A percentile compares a stretch with the other conserved stretches of the same genome.
Evolutionary conservation across 1,140 invertebrate species (phyloP).

Genomic region (Dolichoris vasculosae): DNA sequence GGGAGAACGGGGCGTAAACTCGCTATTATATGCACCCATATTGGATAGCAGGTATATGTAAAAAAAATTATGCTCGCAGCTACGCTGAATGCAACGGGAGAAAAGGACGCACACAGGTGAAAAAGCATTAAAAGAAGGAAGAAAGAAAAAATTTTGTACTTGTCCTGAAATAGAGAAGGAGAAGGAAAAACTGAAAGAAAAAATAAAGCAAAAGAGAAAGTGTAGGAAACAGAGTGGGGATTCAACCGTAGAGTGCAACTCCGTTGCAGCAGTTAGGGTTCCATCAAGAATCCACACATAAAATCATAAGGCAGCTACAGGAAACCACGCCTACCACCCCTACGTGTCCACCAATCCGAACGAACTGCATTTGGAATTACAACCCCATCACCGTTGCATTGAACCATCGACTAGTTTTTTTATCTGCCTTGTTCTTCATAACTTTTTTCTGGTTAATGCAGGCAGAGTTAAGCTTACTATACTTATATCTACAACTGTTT

Average conservation of each 20-base stretch:
- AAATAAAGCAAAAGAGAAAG: background rate
- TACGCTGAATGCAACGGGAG: background rate
- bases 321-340: constrained; percentile 72
- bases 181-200: background rate
- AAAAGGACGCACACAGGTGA: background rate
- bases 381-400: constrained; percentile 52
- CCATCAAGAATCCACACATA: constrained; percentile 68
- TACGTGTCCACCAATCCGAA: constrained; percentile 64
- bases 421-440: background rate
- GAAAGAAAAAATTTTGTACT: background rate
- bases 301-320: constrained; percentile 67
- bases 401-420: constrained; percentile 55
- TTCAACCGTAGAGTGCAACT: constrained; percentile 35
- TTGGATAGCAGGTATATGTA: background rate
- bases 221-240: background rate
- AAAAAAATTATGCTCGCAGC: no score
- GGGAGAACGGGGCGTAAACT: constrained; percentile 15
- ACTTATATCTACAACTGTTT: constrained; percentile 42
- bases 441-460: constrained; percentile 50
- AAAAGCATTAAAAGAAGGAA: background rate
- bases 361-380: constrained; percentile 71
- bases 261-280: constrained; percentile 36
- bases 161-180: no score
- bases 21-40: constrained; percentile 1
- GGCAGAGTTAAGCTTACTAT: constrained; percentile 59